Percentiles rank a stretch among this genome's conserved stretches.
Conservation (phyloP, 2,888 invertebrate species). For the Torymus auratus region DNA sequence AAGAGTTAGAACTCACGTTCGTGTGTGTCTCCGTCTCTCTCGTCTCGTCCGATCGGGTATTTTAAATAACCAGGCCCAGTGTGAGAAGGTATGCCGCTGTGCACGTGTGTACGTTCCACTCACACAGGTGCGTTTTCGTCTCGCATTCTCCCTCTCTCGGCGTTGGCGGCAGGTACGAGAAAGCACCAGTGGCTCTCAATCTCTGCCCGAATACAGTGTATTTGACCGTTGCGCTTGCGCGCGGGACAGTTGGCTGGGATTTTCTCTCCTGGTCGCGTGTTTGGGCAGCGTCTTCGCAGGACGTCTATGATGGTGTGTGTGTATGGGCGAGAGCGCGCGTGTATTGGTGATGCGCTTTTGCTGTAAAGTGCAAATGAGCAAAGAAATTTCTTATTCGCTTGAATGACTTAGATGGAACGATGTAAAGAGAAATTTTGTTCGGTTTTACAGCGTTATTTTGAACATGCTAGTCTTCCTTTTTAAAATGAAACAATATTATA, state of each 20-base stretch:
- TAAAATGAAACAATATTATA: too few species aligned
- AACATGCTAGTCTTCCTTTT: too few species aligned
- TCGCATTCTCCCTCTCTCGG: slow-evolving; percentile 43
- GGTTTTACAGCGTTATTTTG: neutral
- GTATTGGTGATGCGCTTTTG: neutral
- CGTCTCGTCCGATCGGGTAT: neutral
- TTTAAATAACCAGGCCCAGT: slow-evolving; percentile 16
- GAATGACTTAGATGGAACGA: neutral
- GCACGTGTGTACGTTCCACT: slow-evolving; percentile 1
- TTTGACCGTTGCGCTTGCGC: slow-evolving; percentile 4
- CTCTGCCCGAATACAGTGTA: neutral
- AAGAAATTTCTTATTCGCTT: neutral
- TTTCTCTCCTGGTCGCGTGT: slow-evolving; percentile 26
- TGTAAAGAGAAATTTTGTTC: neutral
- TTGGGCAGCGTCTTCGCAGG: slow-evolving; percentile 18
- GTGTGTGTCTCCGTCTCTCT: slow-evolving; percentile 9
- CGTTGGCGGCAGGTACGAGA: slow-evolving; percentile 67
- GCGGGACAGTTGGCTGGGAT: neutral
- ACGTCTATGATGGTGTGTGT: too few species aligned
- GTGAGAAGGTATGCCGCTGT: neutral
- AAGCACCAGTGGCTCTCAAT: slow-evolving; percentile 69
- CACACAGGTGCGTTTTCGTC: slow-evolving; percentile 38
- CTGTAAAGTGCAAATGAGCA: neutral
- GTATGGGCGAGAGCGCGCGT: neutral
- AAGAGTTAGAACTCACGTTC: slow-evolving; percentile 1